phyloP scores from a whole-genome alignment of 1,140 invertebrate species.

The Calliphora vicina region DNA sequence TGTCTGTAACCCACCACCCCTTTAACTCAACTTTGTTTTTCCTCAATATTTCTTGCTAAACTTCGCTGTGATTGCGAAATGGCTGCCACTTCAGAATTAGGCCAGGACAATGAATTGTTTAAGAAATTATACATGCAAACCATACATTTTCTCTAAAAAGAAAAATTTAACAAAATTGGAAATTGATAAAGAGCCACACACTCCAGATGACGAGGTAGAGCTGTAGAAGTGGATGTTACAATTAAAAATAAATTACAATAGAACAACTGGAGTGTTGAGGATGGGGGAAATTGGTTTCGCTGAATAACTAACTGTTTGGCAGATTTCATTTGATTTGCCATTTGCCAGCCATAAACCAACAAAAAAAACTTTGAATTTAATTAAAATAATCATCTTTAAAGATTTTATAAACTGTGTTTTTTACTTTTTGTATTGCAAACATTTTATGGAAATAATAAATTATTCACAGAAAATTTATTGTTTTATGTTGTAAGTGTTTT shows the following conservation, averaged over 20 bases:
- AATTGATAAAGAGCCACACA: constrained; percentile 50
- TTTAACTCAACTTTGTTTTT: background rate
- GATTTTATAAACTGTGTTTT: background rate
- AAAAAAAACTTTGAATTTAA: background rate
- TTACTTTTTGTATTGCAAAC: background rate
- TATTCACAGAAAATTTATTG: background rate
- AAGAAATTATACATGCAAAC: constrained; percentile 67
- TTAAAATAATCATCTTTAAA: background rate
- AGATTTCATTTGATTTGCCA: background rate
- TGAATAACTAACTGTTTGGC: background rate
- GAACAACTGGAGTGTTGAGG: background rate
- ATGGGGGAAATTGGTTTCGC: background rate
- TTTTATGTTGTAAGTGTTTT: background rate
- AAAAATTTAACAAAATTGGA: constrained; percentile 58
- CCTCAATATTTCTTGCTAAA: constrained; percentile 1
- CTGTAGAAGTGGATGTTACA: background rate
- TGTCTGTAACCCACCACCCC: background rate
- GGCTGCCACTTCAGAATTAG: constrained; percentile 63
- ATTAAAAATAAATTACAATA: background rate
- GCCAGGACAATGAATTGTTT: constrained; percentile 66
- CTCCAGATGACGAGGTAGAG: background rate
- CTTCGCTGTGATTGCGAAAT: constrained; percentile 67
- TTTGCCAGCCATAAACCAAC: background rate
- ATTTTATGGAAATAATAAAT: background rate
- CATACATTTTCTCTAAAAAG: constrained; percentile 54